Conservation (phyloP, 2,113 vertebrate species). For the Pelmatolapia mariae region DNA sequence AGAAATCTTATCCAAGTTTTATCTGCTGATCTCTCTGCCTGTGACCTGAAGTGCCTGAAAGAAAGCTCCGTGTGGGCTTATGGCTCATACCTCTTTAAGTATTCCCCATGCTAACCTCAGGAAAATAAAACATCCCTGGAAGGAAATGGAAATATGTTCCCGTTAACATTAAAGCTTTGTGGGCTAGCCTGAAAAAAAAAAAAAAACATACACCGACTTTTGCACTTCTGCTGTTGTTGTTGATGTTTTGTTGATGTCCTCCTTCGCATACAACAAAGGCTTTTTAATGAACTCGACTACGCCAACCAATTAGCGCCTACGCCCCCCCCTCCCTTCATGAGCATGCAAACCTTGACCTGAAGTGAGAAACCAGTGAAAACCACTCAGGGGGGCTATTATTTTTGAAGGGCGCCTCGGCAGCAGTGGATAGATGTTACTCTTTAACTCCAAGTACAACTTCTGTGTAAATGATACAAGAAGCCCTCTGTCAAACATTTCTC, state of each 20-base stretch:
- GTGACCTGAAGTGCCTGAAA: constrained; percentile 4
- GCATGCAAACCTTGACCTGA: constrained; percentile 13
- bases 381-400: neutral
- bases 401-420: neutral
- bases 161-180: neutral
- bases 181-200: neutral
- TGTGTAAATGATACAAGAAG: neutral
- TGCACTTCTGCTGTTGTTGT: neutral
- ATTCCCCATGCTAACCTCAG: neutral
- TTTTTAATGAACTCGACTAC: neutral
- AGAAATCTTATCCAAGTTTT: neutral
- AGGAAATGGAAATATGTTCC: neutral
- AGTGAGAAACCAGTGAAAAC: neutral
- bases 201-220: neutral
- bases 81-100: neutral
- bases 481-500: constrained; percentile 24
- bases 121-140: neutral
- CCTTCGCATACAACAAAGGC: neutral
- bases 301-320: neutral
- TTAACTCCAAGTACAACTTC: constrained; percentile 32
- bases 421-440: constrained; percentile 16
- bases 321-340: no score
- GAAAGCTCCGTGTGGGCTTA: neutral
- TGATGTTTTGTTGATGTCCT: neutral
- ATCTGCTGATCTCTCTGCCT: neutral